Evolutionary conservation across 2,113 vertebrate genomes (phyloP), one percentile per base, ranked within the genome.

Genomic region (Uropsilus gracilis): DNA sequence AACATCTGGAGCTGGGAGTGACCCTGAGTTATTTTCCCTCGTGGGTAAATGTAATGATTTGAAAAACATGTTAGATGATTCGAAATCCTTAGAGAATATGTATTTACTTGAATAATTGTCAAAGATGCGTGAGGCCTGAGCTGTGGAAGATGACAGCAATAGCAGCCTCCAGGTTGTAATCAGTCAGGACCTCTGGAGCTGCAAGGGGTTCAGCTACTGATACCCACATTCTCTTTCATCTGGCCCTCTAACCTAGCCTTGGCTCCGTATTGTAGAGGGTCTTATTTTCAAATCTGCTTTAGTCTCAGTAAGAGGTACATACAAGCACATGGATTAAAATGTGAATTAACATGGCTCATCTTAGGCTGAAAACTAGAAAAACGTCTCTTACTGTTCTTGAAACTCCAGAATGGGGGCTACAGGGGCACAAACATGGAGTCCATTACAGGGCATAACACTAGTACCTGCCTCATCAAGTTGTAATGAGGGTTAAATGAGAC

Each of bases 1-100:
- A 86, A 92, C 39, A 44, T 78, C 55, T 73, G 48, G 44, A 93
- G 14, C 77, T 17, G 86, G 20, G 57, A 95, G 89, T 39, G 26
- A 84, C 46, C 55, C n/a, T 91, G 78, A 93, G 76, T 93, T 71
- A 59, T 89, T 86, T 87, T 89, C 48, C 39, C 34, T 17, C 77
- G 93, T 72, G 87, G 64, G 13, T 28, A 68, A 55, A 34, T 77
- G 34, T 80, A 42, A 59, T n/a, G 82, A 84, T 71, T 64, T 94
- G 8, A 2, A 89, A 61, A 83, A 82, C 73, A 53, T 44, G 2
- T 83, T 84, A 71, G 24, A 44, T 81, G 72, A 32, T 66, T 90
- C 13, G 87, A 66, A 44, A 84, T 66, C 66, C 39, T 91, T 94
- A 46, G 77, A 76, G 71, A 64, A 44, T 83, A 77, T 85, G 4